phyloP scores from a whole-genome alignment of 2,113 vertebrate species.

The Pachypanchax playfairii region DNA sequence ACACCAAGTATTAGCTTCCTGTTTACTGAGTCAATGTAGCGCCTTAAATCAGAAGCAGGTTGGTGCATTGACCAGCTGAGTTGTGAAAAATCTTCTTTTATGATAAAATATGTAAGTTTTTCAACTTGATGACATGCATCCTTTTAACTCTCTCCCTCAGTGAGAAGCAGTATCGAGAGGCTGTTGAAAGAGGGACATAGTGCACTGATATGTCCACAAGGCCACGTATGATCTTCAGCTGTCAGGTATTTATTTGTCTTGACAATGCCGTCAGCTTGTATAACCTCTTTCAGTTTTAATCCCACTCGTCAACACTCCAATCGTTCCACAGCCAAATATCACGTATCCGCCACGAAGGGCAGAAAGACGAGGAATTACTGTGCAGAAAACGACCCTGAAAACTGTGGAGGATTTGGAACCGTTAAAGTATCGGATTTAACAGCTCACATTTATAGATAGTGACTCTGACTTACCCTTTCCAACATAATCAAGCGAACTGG shows the following conservation, averaged over 20 bases:
- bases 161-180: not conserved
- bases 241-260: slow-evolving; percentile 35
- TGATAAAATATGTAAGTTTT: slow-evolving; percentile 22
- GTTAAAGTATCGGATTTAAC: slow-evolving; percentile 34
- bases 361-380: slow-evolving; percentile 5
- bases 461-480: not conserved
- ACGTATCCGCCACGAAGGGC: slow-evolving; percentile 3
- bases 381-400: slow-evolving; percentile 12
- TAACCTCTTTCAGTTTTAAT: slow-evolving; percentile 17
- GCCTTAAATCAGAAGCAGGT: no score
- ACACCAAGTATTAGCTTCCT: not conserved
- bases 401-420: slow-evolving; percentile 16
- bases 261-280: slow-evolving; percentile 28
- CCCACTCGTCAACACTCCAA: not conserved
- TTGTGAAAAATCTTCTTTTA: not conserved
- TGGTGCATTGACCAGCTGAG: not conserved
- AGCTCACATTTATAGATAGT: slow-evolving; percentile 21
- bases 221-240: slow-evolving; percentile 14
- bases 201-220: not conserved
- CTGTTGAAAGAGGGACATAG: not conserved
- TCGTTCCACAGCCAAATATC: slow-evolving; percentile 5
- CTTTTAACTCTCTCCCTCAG: not conserved
- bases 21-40: no score
- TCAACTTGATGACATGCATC: slow-evolving; percentile 16
- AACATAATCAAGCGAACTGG: slow-evolving; percentile 26